These are phyloP conservation scores for Harpagus bidentatus DNA, from an alignment of 2,113 vertebrate genomes.

Conservation along the genomic window DNA sequence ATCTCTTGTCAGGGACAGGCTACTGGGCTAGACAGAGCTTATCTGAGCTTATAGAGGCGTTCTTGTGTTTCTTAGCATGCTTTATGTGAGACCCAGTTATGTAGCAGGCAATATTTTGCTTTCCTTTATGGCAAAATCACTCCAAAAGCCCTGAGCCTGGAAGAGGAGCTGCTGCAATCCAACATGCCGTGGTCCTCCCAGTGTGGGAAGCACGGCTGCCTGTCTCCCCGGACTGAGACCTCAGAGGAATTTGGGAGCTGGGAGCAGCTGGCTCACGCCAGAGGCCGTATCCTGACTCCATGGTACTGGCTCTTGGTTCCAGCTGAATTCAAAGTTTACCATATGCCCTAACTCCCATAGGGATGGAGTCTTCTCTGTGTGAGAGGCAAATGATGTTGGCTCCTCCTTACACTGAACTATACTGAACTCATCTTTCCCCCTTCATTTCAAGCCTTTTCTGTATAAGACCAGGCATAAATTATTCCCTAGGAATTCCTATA, in stretches of 20 bases:
- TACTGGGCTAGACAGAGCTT: background rate
- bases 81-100: background rate
- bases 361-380: background rate
- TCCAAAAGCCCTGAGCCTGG: background rate
- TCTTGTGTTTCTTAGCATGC: background rate
- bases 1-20: background rate
- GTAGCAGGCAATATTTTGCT: background rate
- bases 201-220: background rate
- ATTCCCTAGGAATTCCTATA: background rate
- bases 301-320: background rate
- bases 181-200: background rate
- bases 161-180: background rate
- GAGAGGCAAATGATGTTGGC: background rate
- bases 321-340: background rate
- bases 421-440: background rate
- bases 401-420: background rate
- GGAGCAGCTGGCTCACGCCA: background rate
- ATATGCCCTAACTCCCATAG: background rate
- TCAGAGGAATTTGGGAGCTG: background rate
- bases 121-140: background rate
- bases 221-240: background rate
- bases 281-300: fast-evolving
- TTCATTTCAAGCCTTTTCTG: background rate
- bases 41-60: background rate
- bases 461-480: background rate